phyloP scores from a whole-genome alignment of 2,888 invertebrate species.

The Allacma fusca region DNA sequence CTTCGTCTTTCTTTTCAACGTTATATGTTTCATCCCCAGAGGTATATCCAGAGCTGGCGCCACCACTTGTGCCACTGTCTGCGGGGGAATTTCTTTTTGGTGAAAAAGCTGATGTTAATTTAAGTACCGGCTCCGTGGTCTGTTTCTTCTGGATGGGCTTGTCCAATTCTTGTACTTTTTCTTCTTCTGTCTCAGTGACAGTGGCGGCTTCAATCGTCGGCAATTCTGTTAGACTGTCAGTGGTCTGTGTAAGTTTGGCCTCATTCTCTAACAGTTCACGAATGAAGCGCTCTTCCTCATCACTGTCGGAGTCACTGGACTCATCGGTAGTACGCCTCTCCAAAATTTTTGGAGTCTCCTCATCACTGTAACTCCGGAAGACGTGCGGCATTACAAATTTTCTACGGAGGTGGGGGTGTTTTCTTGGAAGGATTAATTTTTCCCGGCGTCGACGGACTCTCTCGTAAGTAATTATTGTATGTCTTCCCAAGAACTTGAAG shows the following conservation, averaged over 20 bases:
- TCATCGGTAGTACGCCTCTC: neutral
- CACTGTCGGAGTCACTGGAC: neutral
- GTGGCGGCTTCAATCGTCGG: neutral
- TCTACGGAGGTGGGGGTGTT: neutral
- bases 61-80: no score
- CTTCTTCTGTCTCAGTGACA: neutral
- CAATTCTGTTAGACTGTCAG: neutral
- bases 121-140: no score
- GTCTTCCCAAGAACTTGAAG: neutral
- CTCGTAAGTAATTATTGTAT: neutral
- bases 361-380: conserved; percentile 5
- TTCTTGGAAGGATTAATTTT: neutral
- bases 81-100: no score
- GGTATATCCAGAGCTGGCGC: no score
- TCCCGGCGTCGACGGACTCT: neutral
- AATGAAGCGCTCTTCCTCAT: conserved; percentile 22
- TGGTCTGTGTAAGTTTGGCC: neutral
- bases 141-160: no score
- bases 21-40: no score
- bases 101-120: no score
- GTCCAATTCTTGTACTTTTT: no score
- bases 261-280: neutral
- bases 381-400: neutral
- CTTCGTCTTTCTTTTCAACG: no score
- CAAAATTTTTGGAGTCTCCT: neutral